Evolutionary conservation across 2,888 invertebrate species (phyloP), one percentile per base, ranked within the genome.

Genomic region (Gymnoscelis rufifasciata): DNA sequence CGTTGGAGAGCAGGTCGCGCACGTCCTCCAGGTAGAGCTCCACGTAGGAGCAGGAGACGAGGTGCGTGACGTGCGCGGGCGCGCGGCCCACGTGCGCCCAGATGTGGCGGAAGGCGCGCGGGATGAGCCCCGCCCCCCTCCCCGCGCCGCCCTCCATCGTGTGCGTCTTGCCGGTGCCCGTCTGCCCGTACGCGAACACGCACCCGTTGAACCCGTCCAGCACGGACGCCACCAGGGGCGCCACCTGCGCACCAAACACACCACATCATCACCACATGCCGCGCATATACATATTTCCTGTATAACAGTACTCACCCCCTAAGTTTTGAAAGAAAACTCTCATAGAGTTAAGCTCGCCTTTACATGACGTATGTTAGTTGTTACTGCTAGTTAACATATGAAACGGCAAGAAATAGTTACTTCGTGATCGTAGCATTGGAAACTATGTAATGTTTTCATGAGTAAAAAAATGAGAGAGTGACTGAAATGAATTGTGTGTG

Each of bases 151-250:
- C 95, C 89, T 93, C 92, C 93, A 93, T 93, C 7, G 93, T 93
- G 78, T 91, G 92, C 7, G 93, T 93, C 78, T 93, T 93, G 40
- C 98, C 99, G 0, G 99, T 98, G 52, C 99, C 99, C 0, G 99
- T 99, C 88, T 99, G 99, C 0, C 99, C 99, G 80, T 99, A 99
- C 0, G 99, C 99, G 89, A 99, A 99, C 60, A 99, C 98, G 63
- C 99, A 99, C 8, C 99, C 98, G 84, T 99, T 99, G 84, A 98
- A 99, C 1, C 99, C 99, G 71, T 96, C 95, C 52, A 99, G 90
- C 3, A 99, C 99, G 1, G 97, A 97, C 55, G 97, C 93, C 13
- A 99, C 97, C 64, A 99, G 83, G 0, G 97, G 97, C 37, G 97
- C 92, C 43, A 99, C 88, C 89, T 89, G 71, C 0, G 5, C 3